A percentile compares a stretch with the other conserved stretches of the same genome.
Conservation (phyloP, 2,113 vertebrate genomes). For the Himantopus leucocephalus region DNA sequence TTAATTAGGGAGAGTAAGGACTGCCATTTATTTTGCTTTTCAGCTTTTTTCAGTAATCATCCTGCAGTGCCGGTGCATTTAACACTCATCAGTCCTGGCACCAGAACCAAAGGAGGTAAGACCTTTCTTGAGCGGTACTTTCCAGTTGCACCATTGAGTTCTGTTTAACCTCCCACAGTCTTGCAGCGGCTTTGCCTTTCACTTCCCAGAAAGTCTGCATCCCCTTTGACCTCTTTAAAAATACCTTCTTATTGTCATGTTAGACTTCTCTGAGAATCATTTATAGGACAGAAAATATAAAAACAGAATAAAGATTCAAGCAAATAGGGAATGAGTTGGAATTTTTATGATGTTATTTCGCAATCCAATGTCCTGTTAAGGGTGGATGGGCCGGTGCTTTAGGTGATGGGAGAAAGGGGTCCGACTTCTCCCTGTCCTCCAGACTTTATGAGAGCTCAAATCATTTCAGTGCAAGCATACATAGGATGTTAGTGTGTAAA, state of each 20-base stretch:
- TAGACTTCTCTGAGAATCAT: background rate
- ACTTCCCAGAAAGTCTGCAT: background rate
- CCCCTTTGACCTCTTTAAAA: background rate
- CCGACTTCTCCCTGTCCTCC: background rate
- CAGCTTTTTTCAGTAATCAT: background rate
- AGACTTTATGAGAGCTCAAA: background rate
- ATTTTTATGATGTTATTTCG: background rate
- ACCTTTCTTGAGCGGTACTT: background rate
- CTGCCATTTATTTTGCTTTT: slow-evolving; percentile 27
- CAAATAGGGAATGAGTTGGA: background rate
- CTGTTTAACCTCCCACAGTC: background rate
- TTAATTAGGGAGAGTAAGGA: slow-evolving; percentile 23
- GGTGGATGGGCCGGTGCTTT: background rate
- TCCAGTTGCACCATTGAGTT: background rate
- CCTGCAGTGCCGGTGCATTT: background rate
- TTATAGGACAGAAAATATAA: background rate
- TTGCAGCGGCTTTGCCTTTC: background rate
- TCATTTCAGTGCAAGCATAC: background rate
- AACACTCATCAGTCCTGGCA: background rate
- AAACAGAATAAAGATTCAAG: background rate
- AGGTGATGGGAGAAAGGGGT: background rate
- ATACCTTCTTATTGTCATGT: background rate
- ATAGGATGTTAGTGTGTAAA: background rate
- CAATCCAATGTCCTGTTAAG: background rate
- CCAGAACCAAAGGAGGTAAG: background rate